Conservation (phyloP, 1,140 invertebrate species). For the Drosophila ogumai region DNA sequence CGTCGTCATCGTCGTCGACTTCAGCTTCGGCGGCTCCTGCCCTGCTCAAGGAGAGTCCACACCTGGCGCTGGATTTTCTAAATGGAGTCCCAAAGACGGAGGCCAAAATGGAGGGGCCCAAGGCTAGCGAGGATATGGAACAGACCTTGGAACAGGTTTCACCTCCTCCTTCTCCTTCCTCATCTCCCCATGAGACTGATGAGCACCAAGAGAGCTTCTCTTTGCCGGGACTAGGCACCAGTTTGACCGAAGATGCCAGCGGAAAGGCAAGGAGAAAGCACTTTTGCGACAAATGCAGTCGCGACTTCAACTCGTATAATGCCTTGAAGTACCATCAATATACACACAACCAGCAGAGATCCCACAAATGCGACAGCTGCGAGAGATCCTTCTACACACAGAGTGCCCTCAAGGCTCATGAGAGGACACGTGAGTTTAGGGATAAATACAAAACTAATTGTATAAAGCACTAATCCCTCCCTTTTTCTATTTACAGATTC, state of each 20-base stretch:
- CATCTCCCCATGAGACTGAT: slow-evolving; percentile 10
- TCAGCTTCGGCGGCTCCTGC: slow-evolving; percentile 12
- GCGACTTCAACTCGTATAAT: slow-evolving; percentile 92
- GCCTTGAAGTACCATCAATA: slow-evolving; percentile 93
- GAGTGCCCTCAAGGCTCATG: slow-evolving; percentile 91
- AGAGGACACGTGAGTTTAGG: slow-evolving; percentile 85
- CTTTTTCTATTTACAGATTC: slow-evolving; percentile 86
- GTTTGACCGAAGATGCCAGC: slow-evolving; percentile 5
- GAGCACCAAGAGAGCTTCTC: slow-evolving; percentile 34
- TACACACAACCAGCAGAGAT: slow-evolving; percentile 90
- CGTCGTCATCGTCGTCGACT: background rate
- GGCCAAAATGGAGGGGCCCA: slow-evolving; percentile 26
- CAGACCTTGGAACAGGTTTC: slow-evolving; percentile 15
- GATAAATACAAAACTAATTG: no score
- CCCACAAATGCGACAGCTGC: slow-evolving; percentile 92
- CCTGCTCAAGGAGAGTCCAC: slow-evolving; percentile 22
- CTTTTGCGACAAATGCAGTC: slow-evolving; percentile 88
- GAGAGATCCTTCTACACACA: slow-evolving; percentile 90
- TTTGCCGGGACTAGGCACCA: slow-evolving; percentile 27
- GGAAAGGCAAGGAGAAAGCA: slow-evolving; percentile 56
- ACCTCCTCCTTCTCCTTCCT: background rate
- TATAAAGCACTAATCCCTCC: background rate
- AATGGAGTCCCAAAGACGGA: background rate
- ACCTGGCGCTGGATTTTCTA: slow-evolving; percentile 54
- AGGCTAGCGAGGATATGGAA: slow-evolving; percentile 19